Evolutionary conservation across 2,888 invertebrate species (phyloP).

Genomic region (Epistrophe eligans): DNA sequence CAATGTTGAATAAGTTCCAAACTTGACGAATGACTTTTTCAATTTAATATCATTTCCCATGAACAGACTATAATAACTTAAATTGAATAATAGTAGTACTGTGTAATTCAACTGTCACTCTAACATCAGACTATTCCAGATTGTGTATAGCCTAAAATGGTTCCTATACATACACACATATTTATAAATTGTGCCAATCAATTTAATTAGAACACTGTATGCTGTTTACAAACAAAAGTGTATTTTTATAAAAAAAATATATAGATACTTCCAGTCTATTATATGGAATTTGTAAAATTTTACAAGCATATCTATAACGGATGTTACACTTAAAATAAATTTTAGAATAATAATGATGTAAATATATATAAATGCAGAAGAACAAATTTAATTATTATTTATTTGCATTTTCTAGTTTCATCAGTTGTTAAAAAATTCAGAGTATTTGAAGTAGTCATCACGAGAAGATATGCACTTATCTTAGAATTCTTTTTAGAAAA

Average conservation of each 20-base stretch:
- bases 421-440: not conserved
- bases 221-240: not conserved
- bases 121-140: not conserved
- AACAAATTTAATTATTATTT: not conserved
- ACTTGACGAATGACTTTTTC: not conserved
- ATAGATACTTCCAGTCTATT: not conserved
- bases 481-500: not conserved
- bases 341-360: not conserved
- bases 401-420: not conserved
- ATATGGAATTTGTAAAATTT: not conserved
- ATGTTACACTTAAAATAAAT: not conserved
- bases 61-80: not conserved
- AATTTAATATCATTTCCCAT: not conserved
- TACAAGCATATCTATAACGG: not conserved
- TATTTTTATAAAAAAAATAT: not conserved
- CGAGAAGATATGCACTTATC: not conserved
- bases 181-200: conserved; percentile 7
- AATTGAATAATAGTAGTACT: conserved; percentile 5
- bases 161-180: not conserved
- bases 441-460: not conserved
- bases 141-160: not conserved
- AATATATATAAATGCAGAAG: no score
- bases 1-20: not conserved
- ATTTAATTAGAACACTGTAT: not conserved
- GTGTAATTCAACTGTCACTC: not conserved